Evolutionary conservation across 2,113 vertebrate genomes (phyloP).

Genomic region (Caretta caretta): DNA sequence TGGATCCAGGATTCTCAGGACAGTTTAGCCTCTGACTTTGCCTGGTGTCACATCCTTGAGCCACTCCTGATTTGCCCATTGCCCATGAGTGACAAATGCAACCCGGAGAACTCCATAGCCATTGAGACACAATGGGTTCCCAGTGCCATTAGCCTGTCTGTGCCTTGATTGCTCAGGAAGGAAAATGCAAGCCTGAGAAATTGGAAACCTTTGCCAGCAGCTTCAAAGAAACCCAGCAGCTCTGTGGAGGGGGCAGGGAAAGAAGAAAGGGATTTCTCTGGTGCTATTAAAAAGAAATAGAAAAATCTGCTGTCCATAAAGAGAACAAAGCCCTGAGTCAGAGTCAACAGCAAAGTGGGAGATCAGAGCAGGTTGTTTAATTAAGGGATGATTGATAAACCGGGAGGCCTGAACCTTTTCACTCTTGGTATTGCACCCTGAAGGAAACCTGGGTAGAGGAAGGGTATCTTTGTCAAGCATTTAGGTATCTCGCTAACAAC

Average conservation of each 20-base stretch:
- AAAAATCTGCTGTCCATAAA: background rate
- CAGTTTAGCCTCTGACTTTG: background rate
- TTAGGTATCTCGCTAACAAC: background rate
- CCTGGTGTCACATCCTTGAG: too few relatives aligned
- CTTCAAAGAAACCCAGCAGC: background rate
- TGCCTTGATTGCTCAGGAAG: background rate
- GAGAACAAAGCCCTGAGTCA: background rate
- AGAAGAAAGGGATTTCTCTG: background rate
- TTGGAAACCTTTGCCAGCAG: background rate
- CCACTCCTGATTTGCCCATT: background rate
- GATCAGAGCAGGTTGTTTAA: background rate
- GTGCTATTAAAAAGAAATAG: background rate
- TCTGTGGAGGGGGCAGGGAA: background rate
- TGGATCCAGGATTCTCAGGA: too few relatives aligned
- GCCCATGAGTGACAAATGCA: background rate
- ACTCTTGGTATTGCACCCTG: background rate
- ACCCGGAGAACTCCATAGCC: background rate
- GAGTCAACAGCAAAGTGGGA: background rate
- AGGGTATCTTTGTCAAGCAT: background rate
- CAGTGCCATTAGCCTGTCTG: background rate
- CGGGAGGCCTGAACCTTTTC: background rate
- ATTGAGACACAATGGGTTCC: too few relatives aligned
- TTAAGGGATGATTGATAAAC: conserved; percentile 9
- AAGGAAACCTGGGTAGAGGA: background rate
- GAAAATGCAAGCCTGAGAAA: background rate